Conservation (phyloP, 2,888 invertebrate genomes). For the Ochlodes sylvanus region DNA sequence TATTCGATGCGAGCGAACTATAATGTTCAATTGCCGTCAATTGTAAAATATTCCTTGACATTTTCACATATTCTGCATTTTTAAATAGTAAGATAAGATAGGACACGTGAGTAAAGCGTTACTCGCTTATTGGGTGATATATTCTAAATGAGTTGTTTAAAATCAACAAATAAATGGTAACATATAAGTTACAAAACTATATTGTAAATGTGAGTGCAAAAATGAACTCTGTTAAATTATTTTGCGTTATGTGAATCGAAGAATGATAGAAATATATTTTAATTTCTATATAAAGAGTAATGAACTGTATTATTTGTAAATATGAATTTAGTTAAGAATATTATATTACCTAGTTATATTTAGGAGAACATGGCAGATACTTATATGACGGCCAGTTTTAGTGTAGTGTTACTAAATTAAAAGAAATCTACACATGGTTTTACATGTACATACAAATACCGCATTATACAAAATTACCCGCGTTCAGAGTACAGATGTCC, state of each 20-base stretch:
- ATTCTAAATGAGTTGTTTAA: conserved; percentile 81
- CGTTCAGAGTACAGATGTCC: conserved; percentile 65
- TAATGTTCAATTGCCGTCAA: conserved; percentile 84
- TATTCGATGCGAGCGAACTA: conserved; percentile 84
- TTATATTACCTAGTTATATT: conserved; percentile 85
- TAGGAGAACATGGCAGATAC: conserved; percentile 87
- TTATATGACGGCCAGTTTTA: conserved; percentile 90
- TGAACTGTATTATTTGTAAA: conserved; percentile 87
- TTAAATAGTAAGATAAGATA: conserved; percentile 80
- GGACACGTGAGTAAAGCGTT: conserved; percentile 78
- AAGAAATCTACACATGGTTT: conserved; percentile 82
- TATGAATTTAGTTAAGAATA: conserved; percentile 86
- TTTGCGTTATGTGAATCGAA: conserved; percentile 85
- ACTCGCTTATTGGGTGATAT: conserved; percentile 85
- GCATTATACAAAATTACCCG: conserved; percentile 59
- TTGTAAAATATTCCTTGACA: conserved; percentile 82
- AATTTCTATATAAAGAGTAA: conserved; percentile 83
- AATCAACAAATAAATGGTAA: conserved; percentile 76
- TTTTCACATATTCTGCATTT: conserved; percentile 85
- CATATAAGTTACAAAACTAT: conserved; percentile 78
- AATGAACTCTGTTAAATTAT: conserved; percentile 85
- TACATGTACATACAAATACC: conserved; percentile 82
- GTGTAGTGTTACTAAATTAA: conserved; percentile 88
- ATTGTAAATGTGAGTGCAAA: conserved; percentile 85
- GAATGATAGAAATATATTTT: conserved; percentile 85